Conservation (phyloP, 1,140 invertebrate species). For the Pectinophora gossypiella region DNA sequence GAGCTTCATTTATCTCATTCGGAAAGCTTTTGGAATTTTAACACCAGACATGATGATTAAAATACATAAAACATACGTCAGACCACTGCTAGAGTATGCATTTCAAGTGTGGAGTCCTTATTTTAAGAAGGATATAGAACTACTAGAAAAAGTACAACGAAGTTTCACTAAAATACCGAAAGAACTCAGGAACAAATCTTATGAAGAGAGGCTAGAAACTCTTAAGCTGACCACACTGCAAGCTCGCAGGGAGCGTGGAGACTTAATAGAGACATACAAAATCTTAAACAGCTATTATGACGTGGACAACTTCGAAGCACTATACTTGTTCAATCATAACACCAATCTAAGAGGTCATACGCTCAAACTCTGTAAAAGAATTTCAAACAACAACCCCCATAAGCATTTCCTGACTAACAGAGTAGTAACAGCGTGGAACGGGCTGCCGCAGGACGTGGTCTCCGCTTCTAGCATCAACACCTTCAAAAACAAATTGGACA, state of each 20-base stretch:
- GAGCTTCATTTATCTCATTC: not conserved
- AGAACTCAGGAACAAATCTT: not conserved
- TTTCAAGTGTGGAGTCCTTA: not conserved
- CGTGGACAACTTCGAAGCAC: not conserved
- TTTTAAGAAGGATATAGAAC: not conserved
- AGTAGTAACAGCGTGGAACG: no score
- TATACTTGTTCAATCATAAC: no score
- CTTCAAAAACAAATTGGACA: no score
- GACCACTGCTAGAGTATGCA: not conserved
- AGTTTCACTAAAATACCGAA: slow-evolving; percentile 1
- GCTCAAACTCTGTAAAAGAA: no score
- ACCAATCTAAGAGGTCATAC: no score
- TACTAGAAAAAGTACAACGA: not conserved
- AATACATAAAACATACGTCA: not conserved
- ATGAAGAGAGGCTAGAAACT: not conserved
- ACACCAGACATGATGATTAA: not conserved
- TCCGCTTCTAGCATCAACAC: no score
- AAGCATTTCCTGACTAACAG: no score
- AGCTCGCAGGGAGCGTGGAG: not conserved
- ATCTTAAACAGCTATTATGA: not conserved
- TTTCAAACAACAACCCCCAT: no score
- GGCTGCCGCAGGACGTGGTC: no score
- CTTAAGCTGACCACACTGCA: not conserved
- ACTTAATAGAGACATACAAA: slow-evolving; percentile 1
- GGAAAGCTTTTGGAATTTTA: not conserved